phyloP scores from a whole-genome alignment of 1,140 invertebrate genomes.

The Adelges cooleyi region DNA sequence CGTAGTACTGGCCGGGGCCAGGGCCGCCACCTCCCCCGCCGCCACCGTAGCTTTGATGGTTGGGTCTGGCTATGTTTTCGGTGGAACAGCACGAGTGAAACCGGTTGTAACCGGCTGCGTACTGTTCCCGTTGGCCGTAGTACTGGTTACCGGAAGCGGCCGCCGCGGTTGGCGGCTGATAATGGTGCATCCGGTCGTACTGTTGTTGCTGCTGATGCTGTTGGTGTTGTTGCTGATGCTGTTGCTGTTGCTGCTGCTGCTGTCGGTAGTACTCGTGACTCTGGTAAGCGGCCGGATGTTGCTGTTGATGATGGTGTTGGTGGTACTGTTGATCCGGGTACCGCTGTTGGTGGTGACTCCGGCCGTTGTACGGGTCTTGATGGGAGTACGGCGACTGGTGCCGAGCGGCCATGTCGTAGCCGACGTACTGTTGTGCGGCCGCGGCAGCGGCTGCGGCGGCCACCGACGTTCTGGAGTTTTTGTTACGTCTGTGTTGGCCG shows the following conservation, averaged over 20 bases:
- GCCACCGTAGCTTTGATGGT: background rate
- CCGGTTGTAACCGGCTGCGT: constrained; percentile 12
- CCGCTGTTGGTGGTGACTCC: background rate
- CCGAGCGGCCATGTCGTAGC: constrained; percentile 2
- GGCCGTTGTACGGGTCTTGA: too few relatives aligned
- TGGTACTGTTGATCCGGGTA: background rate
- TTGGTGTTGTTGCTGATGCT: constrained; percentile 28
- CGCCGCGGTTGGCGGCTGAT: constrained; percentile 27
- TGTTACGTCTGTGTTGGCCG: background rate
- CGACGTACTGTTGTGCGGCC: background rate
- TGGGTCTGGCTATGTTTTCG: constrained; percentile 6
- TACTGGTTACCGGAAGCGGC: constrained; percentile 15
- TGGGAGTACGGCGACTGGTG: too few relatives aligned
- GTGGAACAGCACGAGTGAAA: constrained; percentile 22
- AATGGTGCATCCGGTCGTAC: constrained; percentile 31
- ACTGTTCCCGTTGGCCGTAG: constrained; percentile 11
- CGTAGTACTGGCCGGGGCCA: background rate
- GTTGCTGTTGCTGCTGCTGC: constrained; percentile 6
- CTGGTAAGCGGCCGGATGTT: background rate
- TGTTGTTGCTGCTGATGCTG: constrained; percentile 29
- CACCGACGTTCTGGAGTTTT: background rate
- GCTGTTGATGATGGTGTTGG: background rate
- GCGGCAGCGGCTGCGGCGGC: background rate
- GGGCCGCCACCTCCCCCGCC: background rate
- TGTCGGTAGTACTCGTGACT: background rate